Conservation (phyloP, 2,797 vertebrate species). For the Notoglanidium macrostoma region DNA sequence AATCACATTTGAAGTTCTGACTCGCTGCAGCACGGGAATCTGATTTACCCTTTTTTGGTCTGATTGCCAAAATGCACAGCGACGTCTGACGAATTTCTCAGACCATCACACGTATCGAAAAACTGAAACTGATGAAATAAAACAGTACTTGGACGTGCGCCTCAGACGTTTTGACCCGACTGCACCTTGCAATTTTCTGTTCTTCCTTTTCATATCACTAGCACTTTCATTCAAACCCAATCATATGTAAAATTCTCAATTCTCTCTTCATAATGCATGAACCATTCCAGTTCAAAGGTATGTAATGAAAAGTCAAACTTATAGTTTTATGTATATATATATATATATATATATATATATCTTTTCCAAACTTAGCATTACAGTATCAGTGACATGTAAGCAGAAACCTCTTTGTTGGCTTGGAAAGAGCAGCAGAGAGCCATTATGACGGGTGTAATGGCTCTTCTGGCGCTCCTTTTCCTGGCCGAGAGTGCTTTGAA, state of each 20-base stretch:
- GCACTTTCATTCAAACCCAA: slow-evolving; percentile 1
- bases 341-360: too few relatives aligned
- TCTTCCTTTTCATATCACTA: neutral
- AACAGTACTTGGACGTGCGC: too few relatives aligned
- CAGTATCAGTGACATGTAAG: slow-evolving; percentile 34
- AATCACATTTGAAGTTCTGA: neutral
- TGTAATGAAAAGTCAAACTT: neutral
- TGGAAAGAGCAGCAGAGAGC: slow-evolving; percentile 29
- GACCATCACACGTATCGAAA: neutral
- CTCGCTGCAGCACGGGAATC: neutral
- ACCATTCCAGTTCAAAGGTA: neutral
- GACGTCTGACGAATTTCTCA: neutral
- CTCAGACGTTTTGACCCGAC: neutral
- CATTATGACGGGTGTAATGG: slow-evolving; percentile 46
- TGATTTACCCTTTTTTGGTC: neutral
- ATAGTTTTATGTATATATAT: neutral
- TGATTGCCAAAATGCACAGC: neutral
- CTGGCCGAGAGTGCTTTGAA: slow-evolving; percentile 34
- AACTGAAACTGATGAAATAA: neutral
- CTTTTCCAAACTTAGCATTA: neutral
- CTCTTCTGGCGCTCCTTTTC: slow-evolving; percentile 38
- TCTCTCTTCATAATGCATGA: neutral
- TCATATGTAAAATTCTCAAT: slow-evolving; percentile 1
- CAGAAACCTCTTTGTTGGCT: slow-evolving; percentile 37
- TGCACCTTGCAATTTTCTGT: neutral